phyloP scores from a whole-genome alignment of 2,888 invertebrate genomes.

The Dryococelus australis region DNA sequence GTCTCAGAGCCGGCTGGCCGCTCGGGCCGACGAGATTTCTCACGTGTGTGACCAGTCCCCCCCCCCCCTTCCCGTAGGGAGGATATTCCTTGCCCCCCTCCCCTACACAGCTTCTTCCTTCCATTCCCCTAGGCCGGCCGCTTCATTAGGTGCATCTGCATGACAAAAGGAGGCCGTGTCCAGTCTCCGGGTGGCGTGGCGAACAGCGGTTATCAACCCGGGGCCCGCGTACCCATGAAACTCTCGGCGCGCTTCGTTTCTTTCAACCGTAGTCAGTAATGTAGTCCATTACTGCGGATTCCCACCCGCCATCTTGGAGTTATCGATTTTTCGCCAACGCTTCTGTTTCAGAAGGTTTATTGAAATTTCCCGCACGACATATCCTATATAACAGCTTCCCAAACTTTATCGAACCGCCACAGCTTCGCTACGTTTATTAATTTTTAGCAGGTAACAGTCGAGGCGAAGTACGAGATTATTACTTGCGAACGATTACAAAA shows the following conservation, averaged over 20 bases:
- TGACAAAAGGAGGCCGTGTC: background rate
- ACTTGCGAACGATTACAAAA: no score
- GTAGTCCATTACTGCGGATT: no score
- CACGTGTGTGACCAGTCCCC: slow-evolving; percentile 1
- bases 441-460: no score
- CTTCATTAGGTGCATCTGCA: background rate
- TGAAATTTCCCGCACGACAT: no score
- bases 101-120: background rate
- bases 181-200: background rate
- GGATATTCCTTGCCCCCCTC: background rate
- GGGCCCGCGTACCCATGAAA: background rate
- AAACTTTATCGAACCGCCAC: no score
- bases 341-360: no score
- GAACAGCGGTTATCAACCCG: background rate
- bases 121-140: background rate
- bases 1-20: background rate
- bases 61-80: background rate
- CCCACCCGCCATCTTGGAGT: no score
- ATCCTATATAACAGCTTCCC: no score
- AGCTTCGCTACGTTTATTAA: no score
- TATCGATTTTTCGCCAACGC: no score
- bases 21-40: background rate
- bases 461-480: no score
- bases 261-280: no score
- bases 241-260: background rate